phyloP scores from a whole-genome alignment of 2,797 vertebrate genomes.

The Channallabes apus region DNA sequence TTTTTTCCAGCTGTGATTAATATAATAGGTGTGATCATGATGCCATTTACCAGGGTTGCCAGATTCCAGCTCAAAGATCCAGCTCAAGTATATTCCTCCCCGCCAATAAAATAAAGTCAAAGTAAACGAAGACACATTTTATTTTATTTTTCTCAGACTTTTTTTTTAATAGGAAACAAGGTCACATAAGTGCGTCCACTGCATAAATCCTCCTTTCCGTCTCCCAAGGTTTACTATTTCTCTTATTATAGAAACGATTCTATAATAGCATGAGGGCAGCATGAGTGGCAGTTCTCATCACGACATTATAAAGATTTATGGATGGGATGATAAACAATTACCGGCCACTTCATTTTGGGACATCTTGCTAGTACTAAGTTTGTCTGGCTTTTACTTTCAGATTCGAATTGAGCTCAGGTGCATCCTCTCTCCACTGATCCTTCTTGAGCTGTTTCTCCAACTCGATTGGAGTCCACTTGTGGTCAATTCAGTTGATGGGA shows the following conservation, averaged over 20 bases:
- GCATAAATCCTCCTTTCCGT: background rate
- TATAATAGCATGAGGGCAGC: background rate
- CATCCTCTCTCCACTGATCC: too few relatives aligned
- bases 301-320: too few relatives aligned
- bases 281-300: too few relatives aligned
- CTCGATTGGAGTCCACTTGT: too few relatives aligned
- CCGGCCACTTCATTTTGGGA: too few relatives aligned
- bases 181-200: background rate
- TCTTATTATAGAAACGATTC: constrained; percentile 3
- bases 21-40: background rate
- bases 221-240: background rate
- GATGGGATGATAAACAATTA: too few relatives aligned
- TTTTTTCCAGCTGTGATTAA: background rate
- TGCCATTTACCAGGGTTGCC: background rate
- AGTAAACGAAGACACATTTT: background rate
- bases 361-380: too few relatives aligned
- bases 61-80: background rate
- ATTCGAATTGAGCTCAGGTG: too few relatives aligned
- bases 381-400: too few relatives aligned
- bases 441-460: too few relatives aligned
- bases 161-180: background rate
- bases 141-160: background rate
- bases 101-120: background rate
- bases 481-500: too few relatives aligned
- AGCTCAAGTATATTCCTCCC: background rate